These are phyloP conservation scores for Stenodema calcarata DNA, from an alignment of 2,888 invertebrate genomes.

Conservation along the genomic window DNA sequence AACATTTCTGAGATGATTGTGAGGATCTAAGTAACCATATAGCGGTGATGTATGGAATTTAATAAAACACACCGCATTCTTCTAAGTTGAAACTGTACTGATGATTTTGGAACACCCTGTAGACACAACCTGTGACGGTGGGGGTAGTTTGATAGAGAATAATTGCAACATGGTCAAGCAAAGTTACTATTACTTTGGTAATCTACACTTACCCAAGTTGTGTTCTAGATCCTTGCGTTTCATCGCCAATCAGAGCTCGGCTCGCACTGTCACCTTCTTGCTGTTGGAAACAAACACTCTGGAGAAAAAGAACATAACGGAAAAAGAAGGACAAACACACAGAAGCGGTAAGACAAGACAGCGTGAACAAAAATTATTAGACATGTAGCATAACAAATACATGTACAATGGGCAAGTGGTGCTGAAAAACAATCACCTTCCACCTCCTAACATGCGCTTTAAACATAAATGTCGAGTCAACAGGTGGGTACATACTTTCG, in stretches of 20 bases:
- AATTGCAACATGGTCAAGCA: too few species aligned
- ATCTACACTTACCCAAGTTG: constrained; percentile 61
- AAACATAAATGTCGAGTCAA: not conserved
- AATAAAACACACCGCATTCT: too few species aligned
- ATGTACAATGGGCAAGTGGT: not conserved
- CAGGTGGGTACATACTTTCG: not conserved
- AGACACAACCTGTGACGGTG: too few species aligned
- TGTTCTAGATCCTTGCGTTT: constrained; percentile 49
- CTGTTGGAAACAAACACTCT: constrained; percentile 61
- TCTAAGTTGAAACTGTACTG: too few species aligned
- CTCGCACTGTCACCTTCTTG: constrained; percentile 76
- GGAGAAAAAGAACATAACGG: constrained; percentile 54
- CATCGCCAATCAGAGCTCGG: constrained; percentile 65
- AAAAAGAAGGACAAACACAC: constrained; percentile 53
- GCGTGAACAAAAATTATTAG: constrained; percentile 11
- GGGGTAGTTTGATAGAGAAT: too few species aligned
- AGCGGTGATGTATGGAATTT: too few species aligned
- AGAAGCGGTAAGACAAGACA: constrained; percentile 31
- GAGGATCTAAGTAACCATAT: too few species aligned
- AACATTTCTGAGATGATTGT: too few species aligned
- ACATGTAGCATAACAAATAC: not conserved
- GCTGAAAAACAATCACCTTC: not conserved
- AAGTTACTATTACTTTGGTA: too few species aligned
- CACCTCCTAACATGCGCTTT: not conserved
- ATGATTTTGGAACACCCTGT: too few species aligned